Evolutionary conservation across 2,888 invertebrate genomes (phyloP).

Genomic region (Andrena minutula): DNA sequence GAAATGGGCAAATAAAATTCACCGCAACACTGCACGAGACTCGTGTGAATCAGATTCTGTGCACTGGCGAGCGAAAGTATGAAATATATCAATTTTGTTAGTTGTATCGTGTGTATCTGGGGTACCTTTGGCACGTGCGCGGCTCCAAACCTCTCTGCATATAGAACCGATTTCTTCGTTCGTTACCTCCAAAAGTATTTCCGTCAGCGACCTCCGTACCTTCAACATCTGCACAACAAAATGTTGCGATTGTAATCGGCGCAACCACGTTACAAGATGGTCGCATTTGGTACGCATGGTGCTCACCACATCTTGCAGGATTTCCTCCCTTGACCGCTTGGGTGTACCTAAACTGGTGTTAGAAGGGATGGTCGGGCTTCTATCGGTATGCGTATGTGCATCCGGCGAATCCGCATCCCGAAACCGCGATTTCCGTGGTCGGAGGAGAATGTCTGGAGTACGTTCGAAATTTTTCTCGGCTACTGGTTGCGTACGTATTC

Average conservation of each 20-base stretch:
- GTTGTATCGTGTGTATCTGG: constrained; percentile 79
- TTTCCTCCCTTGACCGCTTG: constrained; percentile 87
- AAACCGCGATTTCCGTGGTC: constrained; percentile 83
- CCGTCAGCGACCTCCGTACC: constrained; percentile 95
- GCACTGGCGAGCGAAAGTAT: constrained; percentile 72
- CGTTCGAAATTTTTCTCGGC: constrained; percentile 75
- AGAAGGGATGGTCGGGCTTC: constrained; percentile 73
- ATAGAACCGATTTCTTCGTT: constrained; percentile 94
- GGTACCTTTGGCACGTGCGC: constrained; percentile 93
- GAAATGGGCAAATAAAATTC: constrained; percentile 73
- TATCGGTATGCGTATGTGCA: constrained; percentile 72
- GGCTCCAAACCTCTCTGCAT: constrained; percentile 94
- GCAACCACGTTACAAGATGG: too few species aligned
- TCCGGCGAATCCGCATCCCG: constrained; percentile 83
- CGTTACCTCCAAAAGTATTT: constrained; percentile 97
- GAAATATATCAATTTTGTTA: constrained; percentile 75
- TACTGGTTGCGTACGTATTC: constrained; percentile 73
- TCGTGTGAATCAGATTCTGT: constrained; percentile 65
- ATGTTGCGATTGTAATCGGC: background rate
- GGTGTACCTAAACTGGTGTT: constrained; percentile 54
- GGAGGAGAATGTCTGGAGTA: constrained; percentile 80
- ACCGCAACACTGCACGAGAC: constrained; percentile 69
- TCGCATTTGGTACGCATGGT: background rate
- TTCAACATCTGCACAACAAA: constrained; percentile 90
- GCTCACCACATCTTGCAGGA: constrained; percentile 89